Base-by-base conservation (phyloP, 2,888 invertebrate genomes). In the Idaea biselata region DNA sequence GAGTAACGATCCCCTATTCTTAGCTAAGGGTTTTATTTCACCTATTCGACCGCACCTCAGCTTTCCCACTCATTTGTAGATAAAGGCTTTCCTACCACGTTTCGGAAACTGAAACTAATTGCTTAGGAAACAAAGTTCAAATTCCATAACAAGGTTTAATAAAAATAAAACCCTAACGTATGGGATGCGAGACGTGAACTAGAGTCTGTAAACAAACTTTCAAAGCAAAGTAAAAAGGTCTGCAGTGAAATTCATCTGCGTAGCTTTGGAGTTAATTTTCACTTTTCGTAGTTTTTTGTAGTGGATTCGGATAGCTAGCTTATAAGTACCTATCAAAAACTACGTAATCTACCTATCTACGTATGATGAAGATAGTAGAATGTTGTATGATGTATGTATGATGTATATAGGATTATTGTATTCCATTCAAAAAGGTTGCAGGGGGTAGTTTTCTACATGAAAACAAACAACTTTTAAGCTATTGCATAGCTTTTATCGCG, bases 251-350 rank as follows among this genome's bases (percentile, higher is more conserved):
- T 63, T 56, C 57, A 57, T 59, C 58, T 56, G 59, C 66, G 60
- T 65, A 63, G 63, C 31, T 63, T 63, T 58, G 60, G 60, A 62
- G 62, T 65, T 59, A 63, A 63, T 63, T 63, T 61, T 61, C 65
- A 18, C 18, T 56, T 56, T 56, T 16, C 18, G 6, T 16, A 58
- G 33, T 18, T 56, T 44, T 54, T 66, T 53, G 64, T 63, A 62
- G 65, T 68, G 67, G 63, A 66, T 64, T 65, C 72, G 70, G 74
- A 66, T 55, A n/a, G n/a, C n/a, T n/a, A n/a, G n/a, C n/a, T n/a
- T n/a, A n/a, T n/a, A n/a, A n/a, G n/a, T n/a, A n/a, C n/a, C n/a
- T n/a, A n/a, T n/a, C n/a, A n/a, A n/a, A n/a, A n/a, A n/a, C n/a
- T n/a, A n/a, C n/a, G n/a, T n/a, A n/a, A n/a, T n/a, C n/a, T n/a